Conservation (phyloP, 53 echinoderm and acorn worm genomes). For the Astropecten irregularis region DNA sequence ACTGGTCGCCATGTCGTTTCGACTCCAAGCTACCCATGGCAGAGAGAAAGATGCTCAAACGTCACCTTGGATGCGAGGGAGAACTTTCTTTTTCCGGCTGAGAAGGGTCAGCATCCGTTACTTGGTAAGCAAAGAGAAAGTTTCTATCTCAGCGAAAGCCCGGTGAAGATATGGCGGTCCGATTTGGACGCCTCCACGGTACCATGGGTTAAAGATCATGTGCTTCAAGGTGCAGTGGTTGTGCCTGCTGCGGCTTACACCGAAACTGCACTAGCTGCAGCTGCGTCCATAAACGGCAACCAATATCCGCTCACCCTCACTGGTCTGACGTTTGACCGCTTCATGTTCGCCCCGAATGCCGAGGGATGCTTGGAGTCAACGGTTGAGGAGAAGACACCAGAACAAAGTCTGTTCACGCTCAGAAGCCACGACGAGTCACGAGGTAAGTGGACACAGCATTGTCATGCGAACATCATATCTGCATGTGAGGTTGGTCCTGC, state of each 20-base stretch:
- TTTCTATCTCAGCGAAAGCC: not conserved
- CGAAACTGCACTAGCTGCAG: slow-evolving; percentile 66
- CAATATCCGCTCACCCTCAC: not conserved
- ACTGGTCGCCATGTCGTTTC: slow-evolving; percentile 32
- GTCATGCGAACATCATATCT: slow-evolving; percentile 2
- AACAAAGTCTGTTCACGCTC: slow-evolving; percentile 27
- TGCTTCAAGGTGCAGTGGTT: slow-evolving; percentile 63
- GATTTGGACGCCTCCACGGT: slow-evolving; percentile 20
- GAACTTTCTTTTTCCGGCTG: slow-evolving; percentile 25
- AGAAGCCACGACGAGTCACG: slow-evolving; percentile 29
- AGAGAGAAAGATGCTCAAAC: slow-evolving; percentile 52
- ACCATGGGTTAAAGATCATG: slow-evolving; percentile 77
- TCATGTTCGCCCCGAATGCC: slow-evolving; percentile 62
- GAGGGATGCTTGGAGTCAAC: slow-evolving; percentile 55
- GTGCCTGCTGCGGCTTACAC: slow-evolving; percentile 75
- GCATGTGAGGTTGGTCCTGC: not conserved
- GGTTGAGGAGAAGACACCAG: slow-evolving; percentile 7
- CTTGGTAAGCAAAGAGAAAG: slow-evolving; percentile 39
- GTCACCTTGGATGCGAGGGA: not conserved
- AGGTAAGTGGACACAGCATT: slow-evolving; percentile 50
- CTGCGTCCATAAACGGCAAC: not conserved
- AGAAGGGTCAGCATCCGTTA: slow-evolving; percentile 20
- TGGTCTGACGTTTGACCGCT: slow-evolving; percentile 56
- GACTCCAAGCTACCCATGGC: slow-evolving; percentile 79
- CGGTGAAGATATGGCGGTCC: slow-evolving; percentile 59